Evolutionary conservation across 2,888 invertebrate genomes (phyloP), one percentile per base, ranked within the genome.

Genomic region (Lingula anatina): DNA sequence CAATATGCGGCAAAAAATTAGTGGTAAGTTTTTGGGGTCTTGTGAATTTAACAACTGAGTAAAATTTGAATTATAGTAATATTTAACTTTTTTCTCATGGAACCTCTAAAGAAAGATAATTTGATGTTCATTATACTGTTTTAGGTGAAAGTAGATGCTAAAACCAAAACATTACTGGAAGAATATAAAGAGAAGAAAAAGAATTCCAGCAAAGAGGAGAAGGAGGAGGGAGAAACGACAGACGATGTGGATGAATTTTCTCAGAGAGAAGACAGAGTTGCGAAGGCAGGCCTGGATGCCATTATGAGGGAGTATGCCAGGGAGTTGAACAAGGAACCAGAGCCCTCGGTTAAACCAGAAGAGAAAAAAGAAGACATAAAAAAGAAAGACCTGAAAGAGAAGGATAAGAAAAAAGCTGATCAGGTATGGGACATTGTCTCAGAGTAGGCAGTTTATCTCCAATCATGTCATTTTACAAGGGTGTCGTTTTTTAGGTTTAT

Each of bases 101-200:
- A 40, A 41, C 23, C 2, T 9, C 15, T 15, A 31, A 3, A 24
- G n/a, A 4, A 18, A 46, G 9, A 40, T 25, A 46, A 21, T 47
- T 15, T 18, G n/a, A 36, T 27, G 23, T 40, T 12, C 9, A 18
- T 15, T 43, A 44, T 31, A 7, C 9, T 20, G 9, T 44, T 50
- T 20, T 21, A 79, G 78, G 79, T 81, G 26, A 90, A 93, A 80
- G 94, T 95, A 25, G 97, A 97, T 80, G 92, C 94, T 53, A 97
- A 97, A 83, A 94, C 95, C 68, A 92, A 93, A 82, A 87, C 89
- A 51, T 85, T 92, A 55, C 83, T 97, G 59, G 94, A 95, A 76
- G 89, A 91, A 57, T 96, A 91, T 78, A 92, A 92, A 82, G 55
- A 55, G 46, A 66, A 46, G 64, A 65, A 44, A 52, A 56, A 28